phyloP scores from a whole-genome alignment of 2,797 vertebrate species.

The Cossypha polioptera region DNA sequence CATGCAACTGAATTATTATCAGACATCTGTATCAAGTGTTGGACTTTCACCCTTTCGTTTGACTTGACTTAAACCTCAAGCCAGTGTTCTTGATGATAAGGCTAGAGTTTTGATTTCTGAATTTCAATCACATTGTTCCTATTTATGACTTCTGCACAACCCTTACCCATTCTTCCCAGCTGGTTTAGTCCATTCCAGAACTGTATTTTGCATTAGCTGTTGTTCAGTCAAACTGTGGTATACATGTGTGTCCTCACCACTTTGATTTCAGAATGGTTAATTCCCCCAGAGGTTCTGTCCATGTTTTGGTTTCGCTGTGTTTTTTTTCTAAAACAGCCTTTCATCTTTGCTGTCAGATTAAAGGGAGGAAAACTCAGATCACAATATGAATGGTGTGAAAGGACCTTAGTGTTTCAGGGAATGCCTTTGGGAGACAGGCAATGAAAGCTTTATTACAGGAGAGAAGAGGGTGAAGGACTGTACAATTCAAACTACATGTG shows the following conservation, averaged over 20 bases:
- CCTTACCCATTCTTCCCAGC: neutral
- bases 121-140: neutral
- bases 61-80: neutral
- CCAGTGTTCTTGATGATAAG: neutral
- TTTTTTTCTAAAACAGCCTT: neutral
- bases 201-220: neutral
- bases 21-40: neutral
- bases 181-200: neutral
- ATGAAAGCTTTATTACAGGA: neutral
- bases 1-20: neutral
- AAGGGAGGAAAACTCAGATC: constrained; percentile 10
- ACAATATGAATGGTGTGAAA: neutral
- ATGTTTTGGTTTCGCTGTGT: neutral
- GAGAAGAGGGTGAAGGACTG: neutral
- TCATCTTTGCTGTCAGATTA: neutral
- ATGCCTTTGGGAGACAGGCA: neutral
- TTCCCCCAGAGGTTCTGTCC: neutral
- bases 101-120: neutral
- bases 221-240: neutral
- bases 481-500: neutral
- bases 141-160: neutral
- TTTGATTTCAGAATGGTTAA: neutral
- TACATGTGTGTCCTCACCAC: neutral
- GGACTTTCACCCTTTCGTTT: neutral
- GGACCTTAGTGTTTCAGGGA: neutral